Percentiles rank a stretch among this genome's conserved stretches.
phyloP scores from a whole-genome alignment of 2,113 vertebrate genomes.

The Trematocara nigrifrons region DNA sequence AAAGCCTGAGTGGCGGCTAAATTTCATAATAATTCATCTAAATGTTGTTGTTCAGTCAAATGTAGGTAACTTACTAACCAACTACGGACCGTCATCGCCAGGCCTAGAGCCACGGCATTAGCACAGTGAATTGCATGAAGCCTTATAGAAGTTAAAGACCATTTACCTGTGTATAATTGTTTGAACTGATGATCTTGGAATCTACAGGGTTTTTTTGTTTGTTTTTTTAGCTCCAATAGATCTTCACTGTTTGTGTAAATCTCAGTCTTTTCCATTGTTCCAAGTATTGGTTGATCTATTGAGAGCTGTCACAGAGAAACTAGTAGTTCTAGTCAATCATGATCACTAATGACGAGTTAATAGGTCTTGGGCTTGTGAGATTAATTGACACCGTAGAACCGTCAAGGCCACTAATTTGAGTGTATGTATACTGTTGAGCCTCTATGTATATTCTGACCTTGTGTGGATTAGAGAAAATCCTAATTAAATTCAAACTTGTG shows the following conservation, averaged over 20 bases:
- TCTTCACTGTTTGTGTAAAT: neutral
- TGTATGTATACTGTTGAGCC: neutral
- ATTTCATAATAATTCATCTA: neutral
- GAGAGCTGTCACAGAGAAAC: neutral
- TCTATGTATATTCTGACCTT: neutral
- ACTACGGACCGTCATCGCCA: neutral
- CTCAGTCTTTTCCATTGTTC: neutral
- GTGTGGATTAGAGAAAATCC: neutral
- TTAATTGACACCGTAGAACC: neutral
- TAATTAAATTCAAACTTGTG: neutral
- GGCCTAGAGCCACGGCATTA: neutral
- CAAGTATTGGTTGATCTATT: rapidly evolving
- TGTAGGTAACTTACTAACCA: neutral
- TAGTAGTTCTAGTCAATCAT: neutral
- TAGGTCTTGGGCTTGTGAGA: neutral
- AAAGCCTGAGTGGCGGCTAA: neutral
- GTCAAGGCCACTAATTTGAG: neutral
- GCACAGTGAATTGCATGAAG: neutral
- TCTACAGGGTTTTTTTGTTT: rapidly evolving
- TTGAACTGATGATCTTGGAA: neutral
- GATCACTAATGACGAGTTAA: neutral
- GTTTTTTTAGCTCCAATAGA: neutral
- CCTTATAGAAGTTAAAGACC: neutral
- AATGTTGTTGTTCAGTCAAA: neutral
- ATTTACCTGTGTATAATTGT: neutral